Evolutionary conservation across 2,888 invertebrate species (phyloP).

Genomic region (Eupeodes latifasciatus): DNA sequence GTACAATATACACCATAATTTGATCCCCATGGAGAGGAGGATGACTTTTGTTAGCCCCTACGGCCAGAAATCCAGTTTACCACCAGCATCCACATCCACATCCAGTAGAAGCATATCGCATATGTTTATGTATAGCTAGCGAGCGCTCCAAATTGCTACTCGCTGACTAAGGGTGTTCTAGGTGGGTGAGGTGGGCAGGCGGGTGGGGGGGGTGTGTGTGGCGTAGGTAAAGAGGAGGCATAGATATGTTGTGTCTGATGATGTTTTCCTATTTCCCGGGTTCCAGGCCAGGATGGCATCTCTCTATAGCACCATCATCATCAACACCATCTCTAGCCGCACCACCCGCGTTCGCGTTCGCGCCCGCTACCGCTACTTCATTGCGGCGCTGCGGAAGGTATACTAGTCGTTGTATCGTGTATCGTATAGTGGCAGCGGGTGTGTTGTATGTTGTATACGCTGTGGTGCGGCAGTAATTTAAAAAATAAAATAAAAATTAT

Average conservation of each 20-base stretch:
- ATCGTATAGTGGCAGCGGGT: constrained; percentile 5
- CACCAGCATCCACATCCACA: constrained; percentile 21
- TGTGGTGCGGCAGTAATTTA: constrained; percentile 68
- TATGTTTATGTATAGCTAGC: neutral
- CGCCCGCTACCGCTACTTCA: neutral
- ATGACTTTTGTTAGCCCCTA: constrained; percentile 58
- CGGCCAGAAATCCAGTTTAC: constrained; percentile 51
- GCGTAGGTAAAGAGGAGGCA: constrained; percentile 1
- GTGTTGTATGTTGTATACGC: constrained; percentile 27
- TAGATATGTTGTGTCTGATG: constrained; percentile 60
- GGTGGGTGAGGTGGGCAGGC: neutral
- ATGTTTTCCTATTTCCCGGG: constrained; percentile 70
- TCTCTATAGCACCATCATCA: constrained; percentile 72
- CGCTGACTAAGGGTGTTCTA: constrained; percentile 7
- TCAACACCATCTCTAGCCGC: constrained; percentile 49
- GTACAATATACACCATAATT: constrained; percentile 73
- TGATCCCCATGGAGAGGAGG: constrained; percentile 69
- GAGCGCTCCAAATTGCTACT: constrained; percentile 63
- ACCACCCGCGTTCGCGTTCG: neutral
- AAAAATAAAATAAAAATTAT: constrained; percentile 50
- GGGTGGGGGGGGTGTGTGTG: neutral
- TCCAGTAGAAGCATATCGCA: neutral
- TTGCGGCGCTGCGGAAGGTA: constrained; percentile 14
- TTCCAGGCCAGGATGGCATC: constrained; percentile 74
- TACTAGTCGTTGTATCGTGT: neutral